Evolutionary conservation across 1,140 invertebrate species (phyloP).

Genomic region (Meloidogyne hapla): DNA sequence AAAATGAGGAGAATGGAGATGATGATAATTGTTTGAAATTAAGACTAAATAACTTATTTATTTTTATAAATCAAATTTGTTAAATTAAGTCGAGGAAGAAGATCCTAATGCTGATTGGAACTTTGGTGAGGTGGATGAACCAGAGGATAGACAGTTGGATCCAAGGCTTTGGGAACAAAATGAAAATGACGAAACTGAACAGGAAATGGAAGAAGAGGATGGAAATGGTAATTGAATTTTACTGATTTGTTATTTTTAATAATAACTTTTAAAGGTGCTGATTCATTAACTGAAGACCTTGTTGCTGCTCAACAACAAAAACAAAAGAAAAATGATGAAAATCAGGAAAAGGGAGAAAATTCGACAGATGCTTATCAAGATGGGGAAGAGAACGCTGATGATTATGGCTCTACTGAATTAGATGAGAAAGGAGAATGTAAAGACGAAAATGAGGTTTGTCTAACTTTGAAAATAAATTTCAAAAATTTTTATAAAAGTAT

Average conservation of each 20-base stretch:
- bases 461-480: no score
- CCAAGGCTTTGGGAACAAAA: constrained; percentile 60
- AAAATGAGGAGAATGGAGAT: constrained; percentile 27
- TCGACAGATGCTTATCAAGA: no score
- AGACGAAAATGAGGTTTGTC: constrained; percentile 65
- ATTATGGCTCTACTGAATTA: constrained; percentile 65
- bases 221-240: constrained; percentile 66
- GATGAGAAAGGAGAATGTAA: constrained; percentile 67
- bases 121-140: constrained; percentile 64
- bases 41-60: no score
- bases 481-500: no score
- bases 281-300: constrained; percentile 56
- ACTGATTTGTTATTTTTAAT: background rate
- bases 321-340: background rate
- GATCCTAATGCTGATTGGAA: constrained; percentile 63
- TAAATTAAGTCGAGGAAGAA: constrained; percentile 36
- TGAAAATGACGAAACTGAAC: constrained; percentile 85
- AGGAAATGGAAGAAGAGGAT: constrained; percentile 79
- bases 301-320: constrained; percentile 49
- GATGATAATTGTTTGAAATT: background rate
- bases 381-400: constrained; percentile 58
- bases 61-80: background rate
- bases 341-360: constrained; percentile 54
- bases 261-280: constrained; percentile 38
- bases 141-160: constrained; percentile 60